Evolutionary conservation across 2,888 invertebrate genomes (phyloP).

Genomic region (Netelia fuscicornis): DNA sequence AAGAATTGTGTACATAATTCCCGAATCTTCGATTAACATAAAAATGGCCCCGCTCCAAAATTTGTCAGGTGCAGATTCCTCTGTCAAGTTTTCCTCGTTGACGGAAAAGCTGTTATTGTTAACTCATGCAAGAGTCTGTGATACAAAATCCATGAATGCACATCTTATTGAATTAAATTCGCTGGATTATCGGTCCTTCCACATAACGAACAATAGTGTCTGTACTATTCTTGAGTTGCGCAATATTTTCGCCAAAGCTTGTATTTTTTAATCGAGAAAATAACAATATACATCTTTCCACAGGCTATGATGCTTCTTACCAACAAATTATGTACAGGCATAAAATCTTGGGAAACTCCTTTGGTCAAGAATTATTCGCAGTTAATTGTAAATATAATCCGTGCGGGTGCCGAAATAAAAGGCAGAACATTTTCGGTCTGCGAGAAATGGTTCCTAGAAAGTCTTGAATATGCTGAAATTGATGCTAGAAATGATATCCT

Average conservation of each 20-base stretch:
- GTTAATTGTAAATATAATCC: conserved; percentile 76
- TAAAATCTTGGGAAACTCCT: conserved; percentile 74
- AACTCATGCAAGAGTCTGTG: conserved; percentile 73
- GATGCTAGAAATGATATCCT: conserved; percentile 71
- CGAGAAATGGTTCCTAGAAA: conserved; percentile 77
- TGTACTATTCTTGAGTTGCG: conserved; percentile 61
- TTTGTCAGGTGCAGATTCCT: conserved; percentile 18
- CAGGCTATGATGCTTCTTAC: conserved; percentile 76
- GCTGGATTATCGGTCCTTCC: conserved; percentile 86
- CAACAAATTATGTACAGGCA: conserved; percentile 75
- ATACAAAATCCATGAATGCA: conserved; percentile 84
- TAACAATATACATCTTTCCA: conserved; percentile 44
- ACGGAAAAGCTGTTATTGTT: conserved; percentile 75
- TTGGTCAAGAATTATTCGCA: conserved; percentile 77
- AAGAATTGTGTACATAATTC: background rate
- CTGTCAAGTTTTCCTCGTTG: conserved; percentile 74
- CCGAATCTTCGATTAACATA: background rate
- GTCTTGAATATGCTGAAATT: conserved; percentile 72
- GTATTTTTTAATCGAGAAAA: conserved; percentile 4
- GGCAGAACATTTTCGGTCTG: conserved; percentile 74
- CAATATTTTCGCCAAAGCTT: background rate
- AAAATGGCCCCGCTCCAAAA: conserved; percentile 51
- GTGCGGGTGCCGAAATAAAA: conserved; percentile 72
- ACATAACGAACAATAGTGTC: conserved; percentile 85
- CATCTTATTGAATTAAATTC: conserved; percentile 88